phyloP scores from a whole-genome alignment of 2,113 vertebrate species.

The Motacilla tschutschensis region DNA sequence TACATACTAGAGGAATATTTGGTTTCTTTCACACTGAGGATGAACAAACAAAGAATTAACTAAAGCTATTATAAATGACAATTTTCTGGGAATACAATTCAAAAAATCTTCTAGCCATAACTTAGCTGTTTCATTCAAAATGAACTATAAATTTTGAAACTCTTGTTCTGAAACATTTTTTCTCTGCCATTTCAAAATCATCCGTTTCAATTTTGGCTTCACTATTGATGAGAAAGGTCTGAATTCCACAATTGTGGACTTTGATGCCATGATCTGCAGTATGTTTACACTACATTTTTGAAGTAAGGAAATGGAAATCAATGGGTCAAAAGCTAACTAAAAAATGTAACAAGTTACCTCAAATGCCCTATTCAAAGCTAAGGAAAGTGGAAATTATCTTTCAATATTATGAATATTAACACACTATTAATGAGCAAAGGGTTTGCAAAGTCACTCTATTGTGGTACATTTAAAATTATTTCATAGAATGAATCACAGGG shows the following conservation, averaged over 20 bases:
- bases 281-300: neutral
- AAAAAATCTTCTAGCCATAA: neutral
- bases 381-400: neutral
- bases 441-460: neutral
- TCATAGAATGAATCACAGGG: neutral
- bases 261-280: neutral
- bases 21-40: neutral
- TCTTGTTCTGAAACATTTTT: neutral
- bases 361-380: neutral
- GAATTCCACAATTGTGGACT: neutral
- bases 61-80: neutral
- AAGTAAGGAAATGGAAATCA: neutral
- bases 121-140: neutral
- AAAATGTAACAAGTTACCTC: neutral
- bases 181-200: neutral
- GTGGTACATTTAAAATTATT: neutral
- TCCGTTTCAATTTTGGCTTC: neutral
- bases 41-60: neutral
- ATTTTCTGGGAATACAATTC: neutral
- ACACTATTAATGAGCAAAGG: neutral
- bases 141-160: neutral
- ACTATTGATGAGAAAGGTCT: neutral
- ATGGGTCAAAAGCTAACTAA: neutral
- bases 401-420: constrained; percentile 24
- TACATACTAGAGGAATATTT: neutral